Conservation (phyloP, 1,140 invertebrate species). For the Manduca sexta region DNA sequence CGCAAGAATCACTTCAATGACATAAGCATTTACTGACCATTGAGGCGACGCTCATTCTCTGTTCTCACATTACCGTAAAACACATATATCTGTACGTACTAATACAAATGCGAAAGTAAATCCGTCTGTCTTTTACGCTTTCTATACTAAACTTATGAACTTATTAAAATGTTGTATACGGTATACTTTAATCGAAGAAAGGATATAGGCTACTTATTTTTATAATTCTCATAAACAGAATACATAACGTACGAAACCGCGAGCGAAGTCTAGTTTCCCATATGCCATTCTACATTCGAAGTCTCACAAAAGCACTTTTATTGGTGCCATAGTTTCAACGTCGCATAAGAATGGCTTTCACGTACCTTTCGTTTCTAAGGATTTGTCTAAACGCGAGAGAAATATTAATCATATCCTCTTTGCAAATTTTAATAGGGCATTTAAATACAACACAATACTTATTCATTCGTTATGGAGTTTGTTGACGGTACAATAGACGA, state of each 20-base stretch:
- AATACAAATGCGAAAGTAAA: neutral
- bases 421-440: slow-evolving; percentile 18
- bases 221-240: too few species aligned
- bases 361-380: slow-evolving; percentile 12
- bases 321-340: neutral
- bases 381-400: slow-evolving; percentile 8
- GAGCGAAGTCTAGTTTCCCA: too few species aligned
- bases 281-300: too few species aligned
- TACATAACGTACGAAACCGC: too few species aligned
- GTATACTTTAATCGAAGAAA: too few species aligned
- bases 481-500: slow-evolving; percentile 22
- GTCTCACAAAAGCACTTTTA: too few species aligned
- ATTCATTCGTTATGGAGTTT: slow-evolving; percentile 16
- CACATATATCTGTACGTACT: neutral
- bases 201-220: too few species aligned
- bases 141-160: too few species aligned
- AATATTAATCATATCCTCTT: slow-evolving; percentile 22
- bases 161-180: too few species aligned
- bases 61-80: slow-evolving; percentile 4
- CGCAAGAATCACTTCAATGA: neutral
- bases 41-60: neutral
- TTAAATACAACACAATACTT: slow-evolving; percentile 3
- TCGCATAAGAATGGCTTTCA: slow-evolving; percentile 21
- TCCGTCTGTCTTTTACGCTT: too few species aligned
- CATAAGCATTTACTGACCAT: slow-evolving; percentile 1